phyloP scores from a whole-genome alignment of 1,140 invertebrate species.

The Drosophila quadrilineata region DNA sequence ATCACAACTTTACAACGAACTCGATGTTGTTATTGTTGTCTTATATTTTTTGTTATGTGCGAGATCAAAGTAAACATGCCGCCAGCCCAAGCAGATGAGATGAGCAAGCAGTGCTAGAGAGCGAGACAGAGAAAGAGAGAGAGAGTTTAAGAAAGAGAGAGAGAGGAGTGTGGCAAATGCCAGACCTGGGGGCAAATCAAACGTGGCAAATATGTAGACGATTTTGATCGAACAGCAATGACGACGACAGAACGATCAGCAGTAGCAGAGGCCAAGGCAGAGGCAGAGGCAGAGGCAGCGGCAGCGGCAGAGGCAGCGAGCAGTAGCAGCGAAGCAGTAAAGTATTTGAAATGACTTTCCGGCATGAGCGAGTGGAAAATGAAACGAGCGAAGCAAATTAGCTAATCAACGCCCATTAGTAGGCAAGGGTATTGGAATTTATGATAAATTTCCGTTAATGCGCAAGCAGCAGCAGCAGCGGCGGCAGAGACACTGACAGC shows the following conservation, averaged over 20 bases:
- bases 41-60: slow-evolving; percentile 43
- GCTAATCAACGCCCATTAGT: slow-evolving; percentile 79
- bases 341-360: slow-evolving; percentile 72
- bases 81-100: slow-evolving; percentile 18
- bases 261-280: slow-evolving; percentile 9
- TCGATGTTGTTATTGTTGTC: background rate
- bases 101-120: slow-evolving; percentile 13
- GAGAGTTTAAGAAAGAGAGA: background rate
- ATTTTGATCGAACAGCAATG: slow-evolving; percentile 65
- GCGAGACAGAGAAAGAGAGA: background rate
- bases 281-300: slow-evolving; percentile 5
- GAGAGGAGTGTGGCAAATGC: too few relatives aligned
- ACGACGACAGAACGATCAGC: slow-evolving; percentile 29
- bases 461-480: slow-evolving; percentile 10
- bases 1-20: too few relatives aligned
- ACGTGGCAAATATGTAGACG: slow-evolving; percentile 57
- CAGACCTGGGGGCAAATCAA: slow-evolving; percentile 3
- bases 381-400: slow-evolving; percentile 77
- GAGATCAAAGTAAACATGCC: slow-evolving; percentile 71
- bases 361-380: slow-evolving; percentile 57
- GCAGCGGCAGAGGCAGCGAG: slow-evolving; percentile 21
- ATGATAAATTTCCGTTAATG: slow-evolving; percentile 78
- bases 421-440: slow-evolving; percentile 69
- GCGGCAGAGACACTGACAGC: background rate
- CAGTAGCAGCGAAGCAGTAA: slow-evolving; percentile 35